phyloP scores from a whole-genome alignment of 2,888 invertebrate species.

The Malthinus seriepunctatus region DNA sequence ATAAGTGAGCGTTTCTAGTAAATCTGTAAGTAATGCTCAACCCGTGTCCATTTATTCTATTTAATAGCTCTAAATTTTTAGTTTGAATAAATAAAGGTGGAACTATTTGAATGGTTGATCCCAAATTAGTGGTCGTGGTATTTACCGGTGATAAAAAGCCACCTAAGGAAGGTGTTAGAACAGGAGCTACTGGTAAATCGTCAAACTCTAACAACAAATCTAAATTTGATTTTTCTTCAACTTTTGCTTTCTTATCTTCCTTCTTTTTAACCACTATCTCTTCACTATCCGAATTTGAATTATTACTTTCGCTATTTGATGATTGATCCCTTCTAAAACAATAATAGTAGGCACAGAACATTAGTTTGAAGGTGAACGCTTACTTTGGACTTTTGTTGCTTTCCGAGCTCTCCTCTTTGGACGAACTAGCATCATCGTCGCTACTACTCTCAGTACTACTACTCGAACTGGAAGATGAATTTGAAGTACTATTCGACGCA shows the following conservation, averaged over 20 bases:
- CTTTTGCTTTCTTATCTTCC: constrained; percentile 21
- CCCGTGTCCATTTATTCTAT: constrained; percentile 73
- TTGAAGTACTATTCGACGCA: constrained; percentile 34
- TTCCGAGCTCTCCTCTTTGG: constrained; percentile 17
- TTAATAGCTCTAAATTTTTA: constrained; percentile 66
- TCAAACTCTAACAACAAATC: constrained; percentile 83
- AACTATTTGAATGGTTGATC: constrained; percentile 61
- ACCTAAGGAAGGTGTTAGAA: constrained; percentile 82
- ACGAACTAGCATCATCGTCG: constrained; percentile 22
- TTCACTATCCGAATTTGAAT: constrained; percentile 5
- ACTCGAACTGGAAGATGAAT: constrained; percentile 46
- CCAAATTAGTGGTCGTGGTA: constrained; percentile 28
- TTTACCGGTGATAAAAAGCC: constrained; percentile 72
- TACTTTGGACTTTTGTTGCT: constrained; percentile 9
- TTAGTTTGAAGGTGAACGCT: not conserved
- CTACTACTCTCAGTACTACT: constrained; percentile 32
- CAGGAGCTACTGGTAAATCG: constrained; percentile 68
- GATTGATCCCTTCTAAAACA: not conserved
- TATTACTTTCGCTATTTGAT: not conserved
- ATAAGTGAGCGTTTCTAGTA: constrained; percentile 79
- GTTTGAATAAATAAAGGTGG: constrained; percentile 64
- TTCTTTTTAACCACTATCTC: constrained; percentile 8
- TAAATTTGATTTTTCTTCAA: constrained; percentile 65
- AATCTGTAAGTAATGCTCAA: constrained; percentile 69
- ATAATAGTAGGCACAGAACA: not conserved